These are phyloP conservation scores for Drosophila tani DNA, from an alignment of 1,140 invertebrate genomes.

Conservation along the genomic window DNA sequence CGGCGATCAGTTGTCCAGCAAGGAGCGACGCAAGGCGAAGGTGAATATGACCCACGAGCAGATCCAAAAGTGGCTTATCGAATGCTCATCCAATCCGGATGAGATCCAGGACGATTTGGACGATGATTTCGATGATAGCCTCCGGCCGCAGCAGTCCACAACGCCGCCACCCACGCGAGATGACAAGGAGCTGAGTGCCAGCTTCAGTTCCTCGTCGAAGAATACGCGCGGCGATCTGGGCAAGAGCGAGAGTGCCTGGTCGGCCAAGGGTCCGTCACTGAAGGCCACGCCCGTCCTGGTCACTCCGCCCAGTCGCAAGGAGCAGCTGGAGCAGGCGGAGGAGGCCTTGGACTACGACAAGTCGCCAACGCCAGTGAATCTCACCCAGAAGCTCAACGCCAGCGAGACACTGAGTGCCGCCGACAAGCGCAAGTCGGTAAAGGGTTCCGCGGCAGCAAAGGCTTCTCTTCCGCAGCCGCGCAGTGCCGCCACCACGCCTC, in stretches of 20 bases:
- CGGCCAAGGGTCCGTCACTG: constrained; percentile 77
- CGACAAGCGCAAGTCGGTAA: constrained; percentile 60
- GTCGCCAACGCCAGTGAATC: constrained; percentile 65
- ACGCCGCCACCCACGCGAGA: constrained; percentile 74
- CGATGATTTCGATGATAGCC: constrained; percentile 80
- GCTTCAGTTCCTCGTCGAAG: constrained; percentile 79
- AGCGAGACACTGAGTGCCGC: constrained; percentile 12
- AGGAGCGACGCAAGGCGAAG: constrained; percentile 87
- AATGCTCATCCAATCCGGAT: constrained; percentile 87
- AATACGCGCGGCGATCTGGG: constrained; percentile 75
- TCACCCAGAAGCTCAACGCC: constrained; percentile 58
- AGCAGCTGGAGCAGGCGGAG: constrained; percentile 24
- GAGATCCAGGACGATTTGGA: constrained; percentile 86
- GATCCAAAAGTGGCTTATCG: constrained; percentile 90
- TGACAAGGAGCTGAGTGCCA: constrained; percentile 73
- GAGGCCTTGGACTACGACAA: constrained; percentile 61
- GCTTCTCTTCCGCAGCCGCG: constrained; percentile 21
- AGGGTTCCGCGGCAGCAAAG: constrained; percentile 12
- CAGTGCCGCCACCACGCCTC: constrained; percentile 37
- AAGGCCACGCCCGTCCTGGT: constrained; percentile 80
- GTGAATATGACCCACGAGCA: constrained; percentile 90
- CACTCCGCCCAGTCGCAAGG: constrained; percentile 28
- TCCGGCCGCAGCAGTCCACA: constrained; percentile 68
- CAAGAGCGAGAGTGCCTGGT: constrained; percentile 83
- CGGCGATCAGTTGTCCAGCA: constrained; percentile 78